phyloP scores from a whole-genome alignment of 2,888 invertebrate species.

The Caenorhabditis panamensis region DNA sequence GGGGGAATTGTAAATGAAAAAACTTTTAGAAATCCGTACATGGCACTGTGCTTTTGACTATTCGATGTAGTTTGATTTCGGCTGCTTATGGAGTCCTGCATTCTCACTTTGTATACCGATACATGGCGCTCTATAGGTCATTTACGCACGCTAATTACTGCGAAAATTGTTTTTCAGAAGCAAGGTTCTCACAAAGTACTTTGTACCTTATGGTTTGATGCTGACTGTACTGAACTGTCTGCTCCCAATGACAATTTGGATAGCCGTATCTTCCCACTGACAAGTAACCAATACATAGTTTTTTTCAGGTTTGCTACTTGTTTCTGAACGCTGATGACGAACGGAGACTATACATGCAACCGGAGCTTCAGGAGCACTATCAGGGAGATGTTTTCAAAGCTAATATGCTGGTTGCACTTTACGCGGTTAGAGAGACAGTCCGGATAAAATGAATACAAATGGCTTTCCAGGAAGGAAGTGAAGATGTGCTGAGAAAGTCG shows the following conservation, averaged over 20 bases:
- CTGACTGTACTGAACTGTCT: neutral
- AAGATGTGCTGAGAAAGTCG: neutral
- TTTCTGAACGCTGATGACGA: neutral
- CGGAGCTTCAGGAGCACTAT: neutral
- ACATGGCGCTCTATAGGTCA: neutral
- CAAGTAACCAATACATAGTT: too few relatives aligned
- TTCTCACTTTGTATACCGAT: constrained; percentile 2
- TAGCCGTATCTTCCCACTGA: too few relatives aligned
- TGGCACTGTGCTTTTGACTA: neutral
- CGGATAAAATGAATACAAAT: too few relatives aligned
- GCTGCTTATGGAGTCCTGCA: neutral
- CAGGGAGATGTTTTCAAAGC: neutral
- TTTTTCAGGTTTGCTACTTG: neutral
- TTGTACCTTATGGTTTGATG: neutral
- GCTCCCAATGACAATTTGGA: neutral
- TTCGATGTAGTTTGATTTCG: neutral
- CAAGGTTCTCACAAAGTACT: neutral
- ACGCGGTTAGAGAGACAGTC: too few relatives aligned
- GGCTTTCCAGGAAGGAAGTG: neutral
- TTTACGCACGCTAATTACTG: too few relatives aligned
- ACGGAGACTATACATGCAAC: neutral
- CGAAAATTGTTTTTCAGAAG: too few relatives aligned
- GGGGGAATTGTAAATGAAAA: too few relatives aligned
- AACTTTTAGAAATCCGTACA: neutral
- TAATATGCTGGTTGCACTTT: neutral